These are phyloP conservation scores for Isotomurus palustris DNA, from an alignment of 2,888 invertebrate genomes.

Conservation along the genomic window DNA sequence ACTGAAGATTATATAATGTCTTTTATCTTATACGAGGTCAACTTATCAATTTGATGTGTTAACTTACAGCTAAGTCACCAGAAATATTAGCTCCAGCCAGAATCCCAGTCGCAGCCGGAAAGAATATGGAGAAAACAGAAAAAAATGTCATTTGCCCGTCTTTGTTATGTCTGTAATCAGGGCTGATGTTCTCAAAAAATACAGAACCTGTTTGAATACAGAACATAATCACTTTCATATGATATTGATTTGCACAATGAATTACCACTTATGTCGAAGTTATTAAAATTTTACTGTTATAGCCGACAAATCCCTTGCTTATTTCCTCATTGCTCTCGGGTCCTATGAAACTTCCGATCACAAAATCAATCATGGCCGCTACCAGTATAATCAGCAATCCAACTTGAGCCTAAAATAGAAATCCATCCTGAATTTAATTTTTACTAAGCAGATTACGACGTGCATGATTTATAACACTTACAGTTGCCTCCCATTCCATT, in stretches of 20 bases:
- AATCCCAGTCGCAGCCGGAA: conserved; percentile 82
- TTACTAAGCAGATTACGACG: not conserved
- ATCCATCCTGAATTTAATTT: no score
- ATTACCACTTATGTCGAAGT: not conserved
- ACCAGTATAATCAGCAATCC: conserved; percentile 53
- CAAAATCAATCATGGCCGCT: conserved; percentile 55
- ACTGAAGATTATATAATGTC: no score
- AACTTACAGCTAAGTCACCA: conserved; percentile 81
- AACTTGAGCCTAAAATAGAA: conserved; percentile 56
- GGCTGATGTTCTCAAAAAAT: conserved; percentile 66
- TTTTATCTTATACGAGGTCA: no score
- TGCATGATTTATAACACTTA: conserved; percentile 46
- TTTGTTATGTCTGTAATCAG: conserved; percentile 72
- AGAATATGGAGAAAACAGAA: conserved; percentile 94
- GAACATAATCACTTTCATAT: not conserved
- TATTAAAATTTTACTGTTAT: conserved; percentile 46
- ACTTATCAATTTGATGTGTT: not conserved
- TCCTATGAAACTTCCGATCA: conserved; percentile 55
- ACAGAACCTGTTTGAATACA: conserved; percentile 59
- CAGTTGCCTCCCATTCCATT: conserved; percentile 58
- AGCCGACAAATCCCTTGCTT: conserved; percentile 55
- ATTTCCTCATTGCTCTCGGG: conserved; percentile 50
- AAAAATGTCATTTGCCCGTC: conserved; percentile 81
- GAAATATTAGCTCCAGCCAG: conserved; percentile 97
- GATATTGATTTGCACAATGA: not conserved